Percentiles rank a stretch among this genome's conserved stretches.
These are phyloP conservation scores for Cetoscarus ocellatus DNA, from an alignment of 2,797 vertebrate species.

Conservation along the genomic window DNA sequence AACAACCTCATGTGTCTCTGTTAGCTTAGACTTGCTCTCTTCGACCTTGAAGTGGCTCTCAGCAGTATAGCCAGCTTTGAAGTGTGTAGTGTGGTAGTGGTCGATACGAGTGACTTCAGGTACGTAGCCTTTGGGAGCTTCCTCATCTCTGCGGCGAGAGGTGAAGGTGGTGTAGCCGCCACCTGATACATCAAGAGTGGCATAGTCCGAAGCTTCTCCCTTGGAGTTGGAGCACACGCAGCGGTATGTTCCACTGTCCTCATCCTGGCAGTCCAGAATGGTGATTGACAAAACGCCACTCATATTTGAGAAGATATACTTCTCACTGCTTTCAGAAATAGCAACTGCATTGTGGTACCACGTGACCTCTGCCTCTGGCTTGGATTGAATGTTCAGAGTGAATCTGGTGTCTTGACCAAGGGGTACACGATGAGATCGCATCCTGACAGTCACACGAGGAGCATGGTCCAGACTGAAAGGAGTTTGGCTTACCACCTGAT, in stretches of 20 bases:
- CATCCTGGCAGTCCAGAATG: slow-evolving; percentile 92
- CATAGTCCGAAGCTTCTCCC: slow-evolving; percentile 98
- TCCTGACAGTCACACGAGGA: slow-evolving; percentile 95
- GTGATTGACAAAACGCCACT: slow-evolving; percentile 94
- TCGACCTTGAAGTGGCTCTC: slow-evolving; percentile 89
- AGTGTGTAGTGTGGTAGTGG: slow-evolving; percentile 92
- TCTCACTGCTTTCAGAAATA: slow-evolving; percentile 90
- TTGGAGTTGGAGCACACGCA: slow-evolving; percentile 93
- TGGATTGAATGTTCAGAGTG: slow-evolving; percentile 95
- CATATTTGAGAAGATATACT: slow-evolving; percentile 92
- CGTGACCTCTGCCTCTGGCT: slow-evolving; percentile 91
- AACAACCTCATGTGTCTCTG: slow-evolving; percentile 87
- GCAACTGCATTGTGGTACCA: slow-evolving; percentile 94
- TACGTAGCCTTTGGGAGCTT: slow-evolving; percentile 85
- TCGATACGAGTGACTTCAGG: slow-evolving; percentile 93
- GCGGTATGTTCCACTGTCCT: slow-evolving; percentile 97
- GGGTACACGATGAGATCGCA: slow-evolving; percentile 97
- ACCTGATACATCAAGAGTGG: slow-evolving; percentile 93
- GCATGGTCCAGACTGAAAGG: slow-evolving; percentile 96
- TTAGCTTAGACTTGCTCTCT: slow-evolving; percentile 91
- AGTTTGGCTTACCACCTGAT: slow-evolving; percentile 94
- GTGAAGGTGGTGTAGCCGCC: slow-evolving; percentile 93
- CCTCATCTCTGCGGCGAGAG: slow-evolving; percentile 93
- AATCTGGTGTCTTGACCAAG: slow-evolving; percentile 94
- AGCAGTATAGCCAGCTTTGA: too few relatives aligned